A percentile compares a stretch with the other conserved stretches of the same genome.
These are phyloP conservation scores for Chloroceryle aenea DNA, from an alignment of 2,113 vertebrate genomes.

Conservation along the genomic window DNA sequence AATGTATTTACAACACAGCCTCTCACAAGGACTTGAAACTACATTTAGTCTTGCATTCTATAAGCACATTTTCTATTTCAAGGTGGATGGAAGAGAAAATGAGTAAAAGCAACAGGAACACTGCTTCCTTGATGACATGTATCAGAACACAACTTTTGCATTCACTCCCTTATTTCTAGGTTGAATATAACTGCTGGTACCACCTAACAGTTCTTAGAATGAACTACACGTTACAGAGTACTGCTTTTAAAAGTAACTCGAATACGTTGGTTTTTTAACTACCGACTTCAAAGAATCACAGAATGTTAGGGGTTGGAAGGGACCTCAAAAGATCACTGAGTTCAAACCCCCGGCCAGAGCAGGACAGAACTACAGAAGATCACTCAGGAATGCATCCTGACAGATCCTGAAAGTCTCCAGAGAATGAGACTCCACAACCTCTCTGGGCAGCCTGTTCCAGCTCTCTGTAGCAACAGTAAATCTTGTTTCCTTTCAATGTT, in stretches of 20 bases:
- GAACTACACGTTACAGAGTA: not conserved
- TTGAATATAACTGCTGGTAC: not conserved
- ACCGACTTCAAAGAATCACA: not conserved
- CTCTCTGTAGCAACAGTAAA: not conserved
- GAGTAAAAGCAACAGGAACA: not conserved
- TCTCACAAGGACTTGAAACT: not conserved
- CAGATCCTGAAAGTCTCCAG: too few relatives aligned
- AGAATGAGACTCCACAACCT: too few relatives aligned
- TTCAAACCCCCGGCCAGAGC: too few relatives aligned
- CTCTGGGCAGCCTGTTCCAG: too few relatives aligned
- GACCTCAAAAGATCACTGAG: too few relatives aligned
- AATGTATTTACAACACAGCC: not conserved
- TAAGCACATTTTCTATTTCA: not conserved
- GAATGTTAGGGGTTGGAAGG: too few relatives aligned
- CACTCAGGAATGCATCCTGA: too few relatives aligned
- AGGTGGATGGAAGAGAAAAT: not conserved
- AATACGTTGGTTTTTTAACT: accelerated
- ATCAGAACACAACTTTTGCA: not conserved
- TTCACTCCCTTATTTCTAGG: not conserved
- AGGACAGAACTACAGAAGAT: too few relatives aligned
- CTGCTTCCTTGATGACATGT: not conserved
- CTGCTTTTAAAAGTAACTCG: not conserved
- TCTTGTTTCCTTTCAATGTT: not conserved
- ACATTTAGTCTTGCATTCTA: not conserved
- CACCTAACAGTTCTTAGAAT: not conserved